A percentile compares a stretch with the other conserved stretches of the same genome.
Conservation (phyloP, 2,113 vertebrate genomes). For the Pavo muticus region DNA sequence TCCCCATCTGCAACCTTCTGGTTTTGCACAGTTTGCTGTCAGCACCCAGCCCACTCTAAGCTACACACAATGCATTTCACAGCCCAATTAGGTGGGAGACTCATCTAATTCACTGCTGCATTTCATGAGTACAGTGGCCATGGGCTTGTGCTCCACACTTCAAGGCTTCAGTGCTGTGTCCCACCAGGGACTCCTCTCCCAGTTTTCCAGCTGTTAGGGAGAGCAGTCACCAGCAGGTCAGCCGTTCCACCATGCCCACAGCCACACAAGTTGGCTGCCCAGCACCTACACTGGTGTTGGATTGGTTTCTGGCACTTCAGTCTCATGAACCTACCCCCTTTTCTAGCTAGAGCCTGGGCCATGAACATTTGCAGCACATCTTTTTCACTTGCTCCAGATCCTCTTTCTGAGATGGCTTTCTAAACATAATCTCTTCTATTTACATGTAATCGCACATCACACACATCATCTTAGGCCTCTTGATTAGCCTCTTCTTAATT, state of each 20-base stretch:
- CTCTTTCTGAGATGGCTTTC: background rate
- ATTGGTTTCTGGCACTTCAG: background rate
- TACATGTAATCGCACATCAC: background rate
- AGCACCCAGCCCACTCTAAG: background rate
- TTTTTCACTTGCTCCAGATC: conserved; percentile 12
- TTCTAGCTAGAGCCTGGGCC: background rate
- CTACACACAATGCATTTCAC: fast-evolving
- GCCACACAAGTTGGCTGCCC: background rate
- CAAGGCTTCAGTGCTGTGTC: background rate
- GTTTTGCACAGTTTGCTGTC: background rate
- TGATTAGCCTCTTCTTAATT: conserved; percentile 29
- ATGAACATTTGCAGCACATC: background rate
- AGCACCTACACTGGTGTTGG: background rate
- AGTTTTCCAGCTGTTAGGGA: background rate
- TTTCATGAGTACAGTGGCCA: background rate
- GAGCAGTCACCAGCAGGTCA: background rate
- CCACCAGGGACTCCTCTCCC: background rate
- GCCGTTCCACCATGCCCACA: background rate
- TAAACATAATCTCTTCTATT: background rate
- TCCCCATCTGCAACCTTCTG: background rate
- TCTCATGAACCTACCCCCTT: background rate
- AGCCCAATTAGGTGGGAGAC: background rate
- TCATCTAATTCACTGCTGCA: background rate
- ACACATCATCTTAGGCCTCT: background rate
- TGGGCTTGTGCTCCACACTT: background rate